A percentile compares a stretch with the other conserved stretches of the same genome.
Conservation (phyloP, 2,113 vertebrate species). For the Barbus barbus region DNA sequence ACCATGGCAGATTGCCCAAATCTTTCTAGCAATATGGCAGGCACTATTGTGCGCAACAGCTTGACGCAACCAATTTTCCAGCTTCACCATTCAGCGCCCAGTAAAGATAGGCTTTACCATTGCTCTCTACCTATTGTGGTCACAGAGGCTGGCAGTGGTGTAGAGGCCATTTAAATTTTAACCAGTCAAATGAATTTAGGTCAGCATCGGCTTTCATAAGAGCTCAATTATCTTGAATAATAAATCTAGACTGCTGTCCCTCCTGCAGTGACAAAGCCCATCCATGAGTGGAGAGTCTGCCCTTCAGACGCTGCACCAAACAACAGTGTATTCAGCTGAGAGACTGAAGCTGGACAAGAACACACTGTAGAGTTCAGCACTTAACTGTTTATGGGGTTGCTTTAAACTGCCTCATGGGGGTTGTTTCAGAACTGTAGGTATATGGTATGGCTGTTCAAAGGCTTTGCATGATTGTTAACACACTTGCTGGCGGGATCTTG, state of each 20-base stretch:
- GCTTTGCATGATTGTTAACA: background rate
- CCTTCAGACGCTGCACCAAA: background rate
- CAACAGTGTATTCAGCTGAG: conserved; percentile 31
- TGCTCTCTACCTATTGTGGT: conserved; percentile 22
- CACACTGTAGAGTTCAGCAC: conserved; percentile 3
- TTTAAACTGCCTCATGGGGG: background rate
- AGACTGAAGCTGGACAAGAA: background rate
- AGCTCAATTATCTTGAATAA: conserved; percentile 54
- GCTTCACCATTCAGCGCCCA: conserved; percentile 24
- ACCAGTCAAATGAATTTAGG: conserved; percentile 49
- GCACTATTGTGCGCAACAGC: conserved; percentile 21
- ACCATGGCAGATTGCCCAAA: background rate
- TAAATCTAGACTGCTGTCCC: conserved; percentile 40
- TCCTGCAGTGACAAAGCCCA: conserved; percentile 15
- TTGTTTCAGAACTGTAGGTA: background rate
- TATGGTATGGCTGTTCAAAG: background rate
- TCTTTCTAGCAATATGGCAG: background rate
- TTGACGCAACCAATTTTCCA: conserved; percentile 25
- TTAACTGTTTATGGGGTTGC: too few relatives aligned
- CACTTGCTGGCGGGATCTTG: background rate
- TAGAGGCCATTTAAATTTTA: conserved; percentile 52
- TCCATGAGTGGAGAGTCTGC: background rate
- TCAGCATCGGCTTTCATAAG: conserved; percentile 47
- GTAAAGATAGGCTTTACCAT: conserved; percentile 16
- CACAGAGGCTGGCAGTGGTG: conserved; percentile 24